Conservation (phyloP, 2,888 invertebrate genomes). For the Drosophila seclusa region DNA sequence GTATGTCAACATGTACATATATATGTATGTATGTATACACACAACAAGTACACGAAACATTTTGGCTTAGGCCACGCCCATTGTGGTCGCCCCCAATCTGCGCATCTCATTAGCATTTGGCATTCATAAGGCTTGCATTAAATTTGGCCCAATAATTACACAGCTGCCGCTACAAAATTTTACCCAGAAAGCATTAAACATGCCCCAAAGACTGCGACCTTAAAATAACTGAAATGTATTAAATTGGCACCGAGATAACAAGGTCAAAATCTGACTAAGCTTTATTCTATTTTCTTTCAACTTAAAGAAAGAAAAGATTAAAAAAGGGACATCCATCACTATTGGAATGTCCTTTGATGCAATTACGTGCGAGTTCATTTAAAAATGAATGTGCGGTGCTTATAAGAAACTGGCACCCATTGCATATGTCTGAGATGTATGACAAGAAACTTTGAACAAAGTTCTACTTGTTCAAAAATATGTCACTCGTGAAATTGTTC, state of each 20-base stretch:
- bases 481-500: constrained; percentile 50
- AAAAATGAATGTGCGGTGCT: neutral
- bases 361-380: neutral
- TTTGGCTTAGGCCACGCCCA: neutral
- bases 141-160: constrained; percentile 25
- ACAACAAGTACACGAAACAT: constrained; percentile 1
- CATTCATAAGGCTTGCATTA: constrained; percentile 22
- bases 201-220: neutral
- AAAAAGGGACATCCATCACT: neutral
- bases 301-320: neutral
- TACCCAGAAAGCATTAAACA: neutral
- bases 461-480: constrained; percentile 45
- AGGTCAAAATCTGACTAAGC: neutral
- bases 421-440: neutral
- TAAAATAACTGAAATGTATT: constrained; percentile 13
- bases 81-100: constrained; percentile 40
- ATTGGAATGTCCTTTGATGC: neutral
- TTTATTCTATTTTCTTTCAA: no score
- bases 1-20: neutral
- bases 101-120: constrained; percentile 38
- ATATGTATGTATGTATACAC: neutral
- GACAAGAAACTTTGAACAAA: constrained; percentile 31
- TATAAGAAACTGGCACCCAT: neutral
- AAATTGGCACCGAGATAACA: neutral
- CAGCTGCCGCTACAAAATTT: constrained; percentile 6